Conservation (phyloP, 2,113 vertebrate species). For the Glaucomys volans region DNA sequence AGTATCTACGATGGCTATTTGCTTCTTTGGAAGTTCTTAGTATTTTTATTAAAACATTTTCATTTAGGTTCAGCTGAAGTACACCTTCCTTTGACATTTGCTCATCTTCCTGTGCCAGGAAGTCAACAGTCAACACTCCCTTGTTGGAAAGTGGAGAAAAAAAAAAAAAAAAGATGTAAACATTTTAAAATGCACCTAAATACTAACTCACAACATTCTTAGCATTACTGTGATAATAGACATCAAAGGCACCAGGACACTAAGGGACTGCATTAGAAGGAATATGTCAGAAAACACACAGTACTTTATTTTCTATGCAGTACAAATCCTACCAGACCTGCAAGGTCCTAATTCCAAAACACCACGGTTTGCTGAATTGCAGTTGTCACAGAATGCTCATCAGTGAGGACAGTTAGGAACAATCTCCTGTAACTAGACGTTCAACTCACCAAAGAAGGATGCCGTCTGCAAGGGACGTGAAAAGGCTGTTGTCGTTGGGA, state of each 20-base stretch:
- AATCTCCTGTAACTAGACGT: not conserved
- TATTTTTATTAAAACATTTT: slow-evolving; percentile 41
- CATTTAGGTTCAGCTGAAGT: not conserved
- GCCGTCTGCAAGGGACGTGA: slow-evolving; percentile 95
- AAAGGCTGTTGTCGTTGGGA: slow-evolving; percentile 92
- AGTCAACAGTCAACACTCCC: not conserved
- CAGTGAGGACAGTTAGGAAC: not conserved
- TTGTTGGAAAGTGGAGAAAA: not conserved
- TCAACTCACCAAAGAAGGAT: slow-evolving; percentile 95
- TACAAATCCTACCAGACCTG: not conserved
- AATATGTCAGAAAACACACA: not conserved
- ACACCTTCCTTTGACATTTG: not conserved
- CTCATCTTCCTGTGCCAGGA: not conserved
- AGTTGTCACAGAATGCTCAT: not conserved
- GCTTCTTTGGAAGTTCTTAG: slow-evolving; percentile 8
- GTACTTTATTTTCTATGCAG: not conserved
- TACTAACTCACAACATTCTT: not conserved
- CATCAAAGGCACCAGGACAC: slow-evolving; percentile 45
- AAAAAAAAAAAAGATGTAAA: slow-evolving; percentile 46
- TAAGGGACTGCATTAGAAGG: not conserved
- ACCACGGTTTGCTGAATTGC: not conserved
- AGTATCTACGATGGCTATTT: slow-evolving; percentile 31
- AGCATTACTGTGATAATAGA: not conserved
- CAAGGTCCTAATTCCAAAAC: not conserved
- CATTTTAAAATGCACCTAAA: slow-evolving; percentile 9